Conservation (phyloP, 2,797 vertebrate genomes). For the Aplochiton taeniatus region DNA sequence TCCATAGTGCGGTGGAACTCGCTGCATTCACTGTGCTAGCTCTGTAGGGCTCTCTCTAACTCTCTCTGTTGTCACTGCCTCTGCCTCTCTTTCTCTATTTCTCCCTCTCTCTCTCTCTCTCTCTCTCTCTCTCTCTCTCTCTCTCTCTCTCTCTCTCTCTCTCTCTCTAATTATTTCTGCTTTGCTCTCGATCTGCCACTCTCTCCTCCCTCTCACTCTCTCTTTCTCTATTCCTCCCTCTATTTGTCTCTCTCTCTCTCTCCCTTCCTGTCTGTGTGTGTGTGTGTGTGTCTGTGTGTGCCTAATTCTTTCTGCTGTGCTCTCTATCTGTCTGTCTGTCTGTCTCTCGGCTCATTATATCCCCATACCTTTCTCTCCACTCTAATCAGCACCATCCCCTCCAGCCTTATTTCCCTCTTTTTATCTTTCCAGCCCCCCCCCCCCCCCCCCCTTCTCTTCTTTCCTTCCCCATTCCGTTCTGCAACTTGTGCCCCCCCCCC, state of each 20-base stretch:
- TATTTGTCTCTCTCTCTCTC: slow-evolving; percentile 37
- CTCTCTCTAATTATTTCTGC: too few relatives aligned
- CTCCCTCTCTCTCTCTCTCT: slow-evolving; percentile 14
- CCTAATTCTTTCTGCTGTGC: too few relatives aligned
- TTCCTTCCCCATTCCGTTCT: background rate
- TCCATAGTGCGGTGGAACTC: slow-evolving; percentile 34
- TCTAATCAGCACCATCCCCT: slow-evolving; percentile 27
- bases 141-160: slow-evolving; percentile 26
- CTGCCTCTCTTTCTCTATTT: too few relatives aligned
- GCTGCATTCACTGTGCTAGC: slow-evolving; percentile 22
- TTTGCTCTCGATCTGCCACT: slow-evolving; percentile 33
- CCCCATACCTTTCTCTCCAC: slow-evolving; percentile 33
- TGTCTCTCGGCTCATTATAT: slow-evolving; percentile 36
- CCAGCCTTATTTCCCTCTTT: background rate
- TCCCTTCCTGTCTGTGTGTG: too few relatives aligned
- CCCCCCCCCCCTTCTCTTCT: background rate
- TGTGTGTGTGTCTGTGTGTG: too few relatives aligned
- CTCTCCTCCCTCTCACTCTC: slow-evolving; percentile 21
- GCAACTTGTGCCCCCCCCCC: background rate
- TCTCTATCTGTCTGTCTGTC: slow-evolving; percentile 22
- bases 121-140: slow-evolving; percentile 27
- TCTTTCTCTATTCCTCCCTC: slow-evolving; percentile 19
- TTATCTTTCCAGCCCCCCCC: background rate
- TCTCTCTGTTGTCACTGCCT: background rate
- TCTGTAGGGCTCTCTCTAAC: slow-evolving; percentile 8